Base-by-base conservation (phyloP, 1,140 invertebrate genomes). In the Cherax destructor region DNA sequence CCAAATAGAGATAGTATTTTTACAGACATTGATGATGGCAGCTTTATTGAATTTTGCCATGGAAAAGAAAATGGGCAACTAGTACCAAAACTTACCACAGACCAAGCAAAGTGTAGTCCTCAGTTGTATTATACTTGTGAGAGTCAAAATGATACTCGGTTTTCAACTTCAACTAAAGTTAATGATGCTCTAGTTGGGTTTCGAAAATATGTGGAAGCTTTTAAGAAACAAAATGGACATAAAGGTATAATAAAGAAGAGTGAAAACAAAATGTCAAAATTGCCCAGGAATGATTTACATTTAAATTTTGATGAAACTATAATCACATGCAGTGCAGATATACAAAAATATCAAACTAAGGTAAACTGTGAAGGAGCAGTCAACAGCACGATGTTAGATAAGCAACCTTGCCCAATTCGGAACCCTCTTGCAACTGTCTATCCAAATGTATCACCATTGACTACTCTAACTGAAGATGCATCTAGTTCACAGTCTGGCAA, bases 1-100 rank as follows among this genome's bases (percentile, higher is more conserved):
- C 76, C 49, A 47, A 84, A 5, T 77, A 91, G 92, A 84, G 89
- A 92, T n/a, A 93, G 92, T 61, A 49, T 88, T 61, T 88, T 83
- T 56, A 91, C 92, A n/a, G 92, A 93, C 47, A 86, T 93, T 88
- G 92, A 93, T 88, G 92, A 93, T 41, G 92, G 92, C 21, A 93
- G 89, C 61, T 93, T 93, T 77, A 69, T 93, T 80, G 92, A 93
- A 80, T 93, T 91, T 65, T 91, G 50, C 41, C 50, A 80, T 84
- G 92, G 83, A 21, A 91, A 91, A 30, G 81, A 87, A 79, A 84
- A 88, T 30, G 83, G 81, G 24, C 61, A 83, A 11, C 49, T 50
- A 21, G 78, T 79, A 49, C 80, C 81, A 88, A 77, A n/a, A 30
- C 21, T 30, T n/a, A 16, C 18, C 56, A 78, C 88, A 56, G 81